Evolutionary conservation across 2,888 invertebrate species (phyloP), one percentile per base, ranked within the genome.

Genomic region (Aphidoletes aphidimyza): DNA sequence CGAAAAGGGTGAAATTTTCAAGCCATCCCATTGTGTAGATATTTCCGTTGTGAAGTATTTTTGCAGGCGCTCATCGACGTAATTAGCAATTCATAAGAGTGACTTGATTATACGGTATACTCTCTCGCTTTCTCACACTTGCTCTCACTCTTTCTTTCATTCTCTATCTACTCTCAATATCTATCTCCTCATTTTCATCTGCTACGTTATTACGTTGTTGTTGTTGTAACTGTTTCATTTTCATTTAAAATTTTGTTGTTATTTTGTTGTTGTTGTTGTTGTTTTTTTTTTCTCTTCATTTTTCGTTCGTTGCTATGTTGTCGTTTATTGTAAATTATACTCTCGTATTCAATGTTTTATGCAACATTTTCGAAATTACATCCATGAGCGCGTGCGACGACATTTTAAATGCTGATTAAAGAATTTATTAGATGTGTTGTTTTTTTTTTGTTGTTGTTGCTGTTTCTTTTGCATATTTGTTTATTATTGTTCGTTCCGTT

Each of bases 401-500:
- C n/a, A 14, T 30, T 69, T 69, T 69, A 30, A 30, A 69, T 69
- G 69, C 69, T 30, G 69, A 69, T 69, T 69, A 69, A 30, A 69
- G 69, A 69, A 69, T 69, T 69, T 69, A 69, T 69, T 69, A 69
- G 69, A 69, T 69, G n/a, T n/a, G n/a, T n/a, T n/a, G n/a, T n/a
- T n/a, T 69, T 69, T 69, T 69, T 30, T 19, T 30, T 9, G 30
- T 30, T 30, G 69, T 69, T 69, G 30, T 30, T 30, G 69, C 11
- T 30, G n/a, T 69, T 69, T 69, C 69, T 30, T n/a, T 14, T 14
- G 14, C 42, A 6, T 42, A 42, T 14, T 14, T 14, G 14, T 42
- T 9, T 14, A 42, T 42, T 14, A 42, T 42, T 14, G 42, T 42
- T 6, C 42, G 14, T 14, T 9, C 42, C 42, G 14, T 9, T 42